These are phyloP conservation scores for Sinocyclocheilus grahami DNA, from an alignment of 2,113 vertebrate genomes.

Conservation along the genomic window DNA sequence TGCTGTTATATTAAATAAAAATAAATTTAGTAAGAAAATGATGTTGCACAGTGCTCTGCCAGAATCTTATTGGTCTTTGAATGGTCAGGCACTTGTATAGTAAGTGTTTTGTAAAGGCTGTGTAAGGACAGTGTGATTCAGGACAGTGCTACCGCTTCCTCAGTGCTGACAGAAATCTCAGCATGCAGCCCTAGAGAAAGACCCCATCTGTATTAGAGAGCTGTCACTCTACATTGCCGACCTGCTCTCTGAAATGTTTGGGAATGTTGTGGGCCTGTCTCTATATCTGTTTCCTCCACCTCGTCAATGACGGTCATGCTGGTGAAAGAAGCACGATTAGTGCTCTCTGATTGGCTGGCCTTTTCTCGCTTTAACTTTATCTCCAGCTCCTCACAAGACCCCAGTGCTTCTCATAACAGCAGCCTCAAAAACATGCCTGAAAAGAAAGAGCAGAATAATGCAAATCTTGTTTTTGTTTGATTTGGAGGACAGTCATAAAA, in stretches of 20 bases:
- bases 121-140: constrained; percentile 1
- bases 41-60: background rate
- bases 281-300: constrained; percentile 57
- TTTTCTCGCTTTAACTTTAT: background rate
- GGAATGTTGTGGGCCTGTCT: constrained; percentile 56
- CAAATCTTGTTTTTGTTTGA: constrained; percentile 8
- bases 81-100: background rate
- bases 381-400: constrained; percentile 2
- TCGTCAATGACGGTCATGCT: constrained; percentile 43
- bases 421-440: background rate
- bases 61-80: background rate
- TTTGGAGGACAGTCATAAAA: background rate
- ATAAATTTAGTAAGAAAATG: background rate
- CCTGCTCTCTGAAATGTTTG: constrained; percentile 61
- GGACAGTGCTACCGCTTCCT: background rate
- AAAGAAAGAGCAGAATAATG: background rate
- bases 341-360: constrained; percentile 6
- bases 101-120: background rate
- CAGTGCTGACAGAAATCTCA: constrained; percentile 62
- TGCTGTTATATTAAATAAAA: background rate
- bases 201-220: constrained; percentile 63
- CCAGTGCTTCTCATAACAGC: background rate
- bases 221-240: constrained; percentile 66
- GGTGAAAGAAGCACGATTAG: constrained; percentile 36
- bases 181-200: constrained; percentile 61